Conservation (phyloP, 2,888 invertebrate genomes). For the Linhomoeus sp. region DNA sequence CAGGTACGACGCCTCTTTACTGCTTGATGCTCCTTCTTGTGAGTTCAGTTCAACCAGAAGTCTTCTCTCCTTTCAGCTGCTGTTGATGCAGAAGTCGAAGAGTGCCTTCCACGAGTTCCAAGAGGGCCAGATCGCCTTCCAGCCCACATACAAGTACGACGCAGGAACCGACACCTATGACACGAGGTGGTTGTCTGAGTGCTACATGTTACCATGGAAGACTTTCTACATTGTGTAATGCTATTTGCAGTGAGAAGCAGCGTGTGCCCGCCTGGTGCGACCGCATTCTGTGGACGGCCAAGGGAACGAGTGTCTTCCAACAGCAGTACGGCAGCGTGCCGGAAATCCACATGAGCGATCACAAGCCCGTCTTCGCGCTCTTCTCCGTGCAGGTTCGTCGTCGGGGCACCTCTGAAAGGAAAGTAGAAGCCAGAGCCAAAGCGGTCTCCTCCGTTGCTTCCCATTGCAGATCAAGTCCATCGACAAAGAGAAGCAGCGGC, state of each 20-base stretch:
- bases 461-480: slow-evolving; percentile 66
- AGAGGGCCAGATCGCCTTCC: slow-evolving; percentile 38
- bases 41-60: too few species aligned
- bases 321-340: slow-evolving; percentile 55
- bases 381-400: slow-evolving; percentile 38
- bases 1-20: too few species aligned
- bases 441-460: neutral
- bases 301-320: slow-evolving; percentile 49
- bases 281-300: slow-evolving; percentile 66
- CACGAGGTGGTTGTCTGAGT: slow-evolving; percentile 54
- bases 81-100: slow-evolving; percentile 48
- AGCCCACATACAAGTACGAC: slow-evolving; percentile 93
- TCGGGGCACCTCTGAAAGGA: too few species aligned
- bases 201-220: too few species aligned
- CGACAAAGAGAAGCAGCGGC: slow-evolving; percentile 59
- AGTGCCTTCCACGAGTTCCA: slow-evolving; percentile 19
- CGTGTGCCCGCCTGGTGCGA: slow-evolving; percentile 96
- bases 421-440: too few species aligned
- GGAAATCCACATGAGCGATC: slow-evolving; percentile 56
- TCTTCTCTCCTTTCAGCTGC: slow-evolving; percentile 34
- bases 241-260: slow-evolving; percentile 76
- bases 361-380: slow-evolving; percentile 80
- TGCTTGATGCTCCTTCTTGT: too few species aligned
- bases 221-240: too few species aligned
- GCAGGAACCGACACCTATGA: slow-evolving; percentile 84